Base-by-base conservation (phyloP, 2,888 invertebrate genomes). In the Diaprepes abbreviatus region DNA sequence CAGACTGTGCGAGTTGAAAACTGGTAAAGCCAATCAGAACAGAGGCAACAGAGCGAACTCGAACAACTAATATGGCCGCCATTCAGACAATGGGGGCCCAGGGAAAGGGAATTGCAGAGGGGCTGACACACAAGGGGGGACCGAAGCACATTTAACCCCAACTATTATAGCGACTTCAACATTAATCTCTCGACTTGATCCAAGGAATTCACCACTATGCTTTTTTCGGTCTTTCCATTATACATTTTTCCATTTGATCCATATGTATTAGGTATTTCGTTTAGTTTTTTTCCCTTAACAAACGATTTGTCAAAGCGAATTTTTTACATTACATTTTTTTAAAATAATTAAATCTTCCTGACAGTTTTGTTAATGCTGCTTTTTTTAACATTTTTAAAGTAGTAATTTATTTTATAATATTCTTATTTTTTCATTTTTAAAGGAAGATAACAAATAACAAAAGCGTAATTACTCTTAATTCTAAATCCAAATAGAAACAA, bases 21-120 rank as follows among this genome's bases (percentile, higher is more conserved):
- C 81, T 79, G 81, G 81, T 82, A 82, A 84, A 83, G 84, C 85
- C 84, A 84, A 84, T 84, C 84, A 84, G 84, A 81, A 82, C 82
- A 83, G 80, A 84, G 83, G 82, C 81, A 83, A 79, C 82, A 81
- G 81, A 83, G 83, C 82, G 81, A 81, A 81, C 82, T 82, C 78
- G 69, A 70, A 69, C 62, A 83, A 84, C 84, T 84, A 85, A 84
- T 84, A 85, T 85, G 85, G 85, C 84, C 83, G 84, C 84, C 83
- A 83, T 82, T 81, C 81, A 82, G 82, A 84, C 83, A 83, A 84
- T 83, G 81, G 83, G 81, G 81, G 81, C 79, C 79, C 82, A 81
- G 83, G 82, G 83, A 83, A 83, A 84, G 83, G 83, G 82, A 83
- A 83, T 81, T 79, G 73, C 76, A 77, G 75, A 78, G 80, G 80